Base-by-base conservation (phyloP, 1,140 invertebrate species). In the Diorhabda carinulata region DNA sequence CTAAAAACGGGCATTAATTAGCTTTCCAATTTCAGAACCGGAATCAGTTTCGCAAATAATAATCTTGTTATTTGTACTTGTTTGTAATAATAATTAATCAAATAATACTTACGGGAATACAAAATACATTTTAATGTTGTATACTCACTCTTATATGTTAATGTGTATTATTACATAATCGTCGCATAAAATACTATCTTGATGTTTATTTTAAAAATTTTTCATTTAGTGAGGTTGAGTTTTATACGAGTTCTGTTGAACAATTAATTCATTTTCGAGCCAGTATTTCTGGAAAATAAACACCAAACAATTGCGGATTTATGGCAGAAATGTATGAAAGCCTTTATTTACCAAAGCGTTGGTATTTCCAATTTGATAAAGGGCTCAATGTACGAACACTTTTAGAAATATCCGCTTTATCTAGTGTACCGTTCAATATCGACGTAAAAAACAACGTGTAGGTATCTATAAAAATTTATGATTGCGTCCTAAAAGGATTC, bases 401-500 rank as follows among this genome's bases (percentile, higher is more conserved):
- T 52, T 52, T n/a, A 52, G 47, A 52, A 52, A n/a, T 52, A 52
- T 52, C n/a, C 47, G 47, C 47, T 52, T 52, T 4, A 52, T 52
- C 3, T 52, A 52, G 47, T 4, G 47, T 52, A 8, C n/a, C 47
- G 47, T 52, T 52, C 47, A n/a, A 52, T 52, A 52, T 52, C 47
- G 47, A 52, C 47, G 6, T 52, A 52, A 52, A 25, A 52, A 52
- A 52, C 47, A 52, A 52, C 47, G n/a, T 52, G 6, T 25, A 25
- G 25, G 25, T 52, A 52, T 52, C 47, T 52, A 52, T 52, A 52
- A 52, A 52, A 52, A 52, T 52, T 52, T 52, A 52, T 52, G 47
- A 52, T 52, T 8, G 6, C n/a, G 47, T 52, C 47, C 47, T 52
- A 8, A 52, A 52, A 52, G 25, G 25, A 25, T 25, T 25, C 25